These are phyloP conservation scores for Rhopalosiphum padi DNA, from an alignment of 1,140 invertebrate genomes.

Conservation along the genomic window DNA sequence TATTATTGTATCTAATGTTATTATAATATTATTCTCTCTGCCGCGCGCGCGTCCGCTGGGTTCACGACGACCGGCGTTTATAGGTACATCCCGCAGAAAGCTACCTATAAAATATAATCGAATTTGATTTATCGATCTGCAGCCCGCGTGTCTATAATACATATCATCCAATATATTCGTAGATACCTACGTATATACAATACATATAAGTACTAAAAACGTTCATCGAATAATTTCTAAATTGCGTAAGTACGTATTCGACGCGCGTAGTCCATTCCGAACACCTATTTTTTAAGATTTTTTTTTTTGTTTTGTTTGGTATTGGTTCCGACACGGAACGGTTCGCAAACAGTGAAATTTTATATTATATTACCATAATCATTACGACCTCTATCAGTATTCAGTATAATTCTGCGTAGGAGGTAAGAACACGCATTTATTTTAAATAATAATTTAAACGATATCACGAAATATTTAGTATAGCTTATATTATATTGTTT, in stretches of 20 bases:
- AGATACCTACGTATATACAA: neutral
- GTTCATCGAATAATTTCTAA: too few species aligned
- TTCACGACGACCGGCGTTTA: neutral
- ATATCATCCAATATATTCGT: neutral
- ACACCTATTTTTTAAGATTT: neutral
- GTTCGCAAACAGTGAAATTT: neutral
- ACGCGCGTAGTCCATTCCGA: neutral
- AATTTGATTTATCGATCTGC: slow-evolving; percentile 53
- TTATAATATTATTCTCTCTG: neutral
- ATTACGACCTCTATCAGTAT: neutral
- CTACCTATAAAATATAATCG: slow-evolving; percentile 28
- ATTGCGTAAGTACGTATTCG: too few species aligned
- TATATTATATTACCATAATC: neutral
- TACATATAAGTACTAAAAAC: too few species aligned
- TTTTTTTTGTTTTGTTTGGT: neutral
- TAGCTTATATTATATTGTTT: neutral
- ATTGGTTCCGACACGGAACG: neutral
- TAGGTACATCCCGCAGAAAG: slow-evolving; percentile 13
- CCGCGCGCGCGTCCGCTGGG: neutral
- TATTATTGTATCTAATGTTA: neutral
- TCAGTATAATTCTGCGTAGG: neutral
- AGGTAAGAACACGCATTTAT: neutral
- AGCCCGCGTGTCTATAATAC: neutral
- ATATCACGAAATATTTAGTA: neutral
- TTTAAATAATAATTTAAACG: neutral